Evolutionary conservation across 2,797 vertebrate species (phyloP), one percentile per base, ranked within the genome.

Genomic region (Microctenopoma steveboyesi): DNA sequence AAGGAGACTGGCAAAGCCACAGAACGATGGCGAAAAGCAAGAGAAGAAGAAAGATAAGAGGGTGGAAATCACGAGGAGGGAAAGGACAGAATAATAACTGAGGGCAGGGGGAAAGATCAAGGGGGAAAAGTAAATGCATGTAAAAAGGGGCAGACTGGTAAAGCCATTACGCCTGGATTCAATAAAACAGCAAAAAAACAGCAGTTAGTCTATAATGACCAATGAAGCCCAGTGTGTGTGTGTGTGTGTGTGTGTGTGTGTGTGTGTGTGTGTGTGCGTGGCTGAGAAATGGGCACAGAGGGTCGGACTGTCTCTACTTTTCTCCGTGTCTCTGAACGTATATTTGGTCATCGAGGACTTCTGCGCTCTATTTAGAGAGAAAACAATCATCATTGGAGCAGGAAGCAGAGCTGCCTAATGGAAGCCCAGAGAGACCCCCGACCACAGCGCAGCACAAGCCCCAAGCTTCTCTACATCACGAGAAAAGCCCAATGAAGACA

Each of bases 121-220:
- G 70, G 54, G 66, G 67, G 57, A 75, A 45, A 67, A 51, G 68
- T 73, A 40, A 49, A 83, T 47, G 51, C 70, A 65, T 62, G 40
- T 72, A 72, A 79, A 82, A 84, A 61, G 58, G 69, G 61, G 53
- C 39, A 0, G 46, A 18, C 92, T 92, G 93, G 69, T 86, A 88
- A 90, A 93, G 83, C 74, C 82, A 94, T 93, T 88, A 92, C 83
- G 83, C 5, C 76, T 60, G 74, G 80, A 81, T 83, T 88, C 88
- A 90, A 90, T 91, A 92, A 92, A 92, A 93, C 89, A 92, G 85
- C 84, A 91, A 86, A 81, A 88, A 84, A 84, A 61, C 81, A 82
- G 83, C 82, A 88, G 85, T 85, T 76, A 82, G 63, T 75, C 82
- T 72, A 75, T 87, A 85, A 88, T 86, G 82, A 81, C 73, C 75